These are phyloP conservation scores for Podarcis siculus DNA, from an alignment of 2,797 vertebrate genomes.

Conservation along the genomic window DNA sequence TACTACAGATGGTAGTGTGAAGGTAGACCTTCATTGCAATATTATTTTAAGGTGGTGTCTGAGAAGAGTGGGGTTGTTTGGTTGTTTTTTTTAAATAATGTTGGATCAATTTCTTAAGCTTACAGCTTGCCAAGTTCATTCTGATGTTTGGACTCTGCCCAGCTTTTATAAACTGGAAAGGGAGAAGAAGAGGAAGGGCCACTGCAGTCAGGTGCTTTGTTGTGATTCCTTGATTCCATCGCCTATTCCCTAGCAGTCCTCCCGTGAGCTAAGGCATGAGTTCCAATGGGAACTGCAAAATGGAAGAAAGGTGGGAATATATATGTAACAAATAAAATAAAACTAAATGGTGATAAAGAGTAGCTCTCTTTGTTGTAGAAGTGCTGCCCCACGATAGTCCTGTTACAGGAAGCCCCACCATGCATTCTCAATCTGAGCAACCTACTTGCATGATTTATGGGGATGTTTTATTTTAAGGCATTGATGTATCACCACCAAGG, in stretches of 20 bases:
- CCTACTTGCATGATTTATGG: neutral
- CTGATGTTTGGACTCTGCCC: conserved; percentile 32
- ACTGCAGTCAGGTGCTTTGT: conserved; percentile 54
- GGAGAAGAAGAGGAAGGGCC: conserved; percentile 40
- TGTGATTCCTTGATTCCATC: conserved; percentile 24
- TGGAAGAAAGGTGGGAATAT: too few relatives aligned
- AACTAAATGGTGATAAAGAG: neutral
- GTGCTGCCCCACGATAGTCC: neutral
- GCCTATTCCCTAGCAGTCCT: conserved; percentile 2
- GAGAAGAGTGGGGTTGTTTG: conserved; percentile 49
- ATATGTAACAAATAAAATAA: too few relatives aligned
- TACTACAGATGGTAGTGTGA: conserved; percentile 53
- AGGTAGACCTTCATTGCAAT: conserved; percentile 16
- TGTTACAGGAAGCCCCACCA: neutral
- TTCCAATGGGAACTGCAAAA: too few relatives aligned
- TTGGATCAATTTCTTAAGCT: conserved; percentile 39
- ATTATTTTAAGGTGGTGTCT: conserved; percentile 47
- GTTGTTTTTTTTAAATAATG: conserved; percentile 40
- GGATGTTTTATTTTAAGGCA: conserved; percentile 3
- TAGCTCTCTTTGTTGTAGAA: neutral
- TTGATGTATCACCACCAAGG: neutral
- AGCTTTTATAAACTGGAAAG: conserved; percentile 35
- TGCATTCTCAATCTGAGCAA: neutral
- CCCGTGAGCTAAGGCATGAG: conserved; percentile 15
- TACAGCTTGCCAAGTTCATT: conserved; percentile 25